Evolutionary conservation across 2,888 invertebrate genomes (phyloP).

Genomic region (Platycheirus albimanus): DNA sequence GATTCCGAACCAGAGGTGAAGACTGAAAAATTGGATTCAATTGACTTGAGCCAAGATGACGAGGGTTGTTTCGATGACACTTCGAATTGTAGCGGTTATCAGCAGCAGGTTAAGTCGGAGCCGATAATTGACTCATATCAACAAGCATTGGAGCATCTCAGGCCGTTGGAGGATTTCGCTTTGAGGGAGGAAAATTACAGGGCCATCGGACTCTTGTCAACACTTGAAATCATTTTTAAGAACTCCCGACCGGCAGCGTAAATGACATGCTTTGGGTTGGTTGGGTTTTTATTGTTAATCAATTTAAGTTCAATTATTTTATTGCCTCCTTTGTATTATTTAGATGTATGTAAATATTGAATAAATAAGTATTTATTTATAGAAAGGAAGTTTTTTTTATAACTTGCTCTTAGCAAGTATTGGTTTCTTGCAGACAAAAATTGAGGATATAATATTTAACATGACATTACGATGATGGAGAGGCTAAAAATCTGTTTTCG

Average conservation of each 20-base stretch:
- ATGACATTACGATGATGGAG: too few relatives aligned
- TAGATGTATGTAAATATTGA: too few relatives aligned
- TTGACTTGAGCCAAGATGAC: conserved; percentile 32
- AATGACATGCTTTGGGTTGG: too few relatives aligned
- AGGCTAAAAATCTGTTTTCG: too few relatives aligned
- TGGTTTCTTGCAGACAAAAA: too few relatives aligned
- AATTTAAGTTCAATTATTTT: too few relatives aligned
- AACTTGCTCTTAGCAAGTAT: too few relatives aligned
- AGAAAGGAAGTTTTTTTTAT: too few relatives aligned
- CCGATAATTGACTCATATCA: conserved; percentile 75
- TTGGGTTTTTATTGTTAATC: too few relatives aligned
- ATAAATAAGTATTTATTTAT: too few relatives aligned
- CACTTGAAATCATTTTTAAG: conserved; percentile 18
- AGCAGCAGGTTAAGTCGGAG: background rate
- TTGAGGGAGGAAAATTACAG: conserved; percentile 80
- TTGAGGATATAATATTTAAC: too few relatives aligned
- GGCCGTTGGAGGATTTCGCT: conserved; percentile 80
- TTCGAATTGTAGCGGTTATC: background rate
- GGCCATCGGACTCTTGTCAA: conserved; percentile 78
- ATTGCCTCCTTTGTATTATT: too few relatives aligned
- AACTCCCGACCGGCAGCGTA: background rate
- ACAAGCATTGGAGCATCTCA: conserved; percentile 79
- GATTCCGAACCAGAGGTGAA: background rate
- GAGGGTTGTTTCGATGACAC: conserved; percentile 1
- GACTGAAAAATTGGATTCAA: background rate